phyloP scores from a whole-genome alignment of 2,888 invertebrate genomes.

The Bruchidius siliquastri region DNA sequence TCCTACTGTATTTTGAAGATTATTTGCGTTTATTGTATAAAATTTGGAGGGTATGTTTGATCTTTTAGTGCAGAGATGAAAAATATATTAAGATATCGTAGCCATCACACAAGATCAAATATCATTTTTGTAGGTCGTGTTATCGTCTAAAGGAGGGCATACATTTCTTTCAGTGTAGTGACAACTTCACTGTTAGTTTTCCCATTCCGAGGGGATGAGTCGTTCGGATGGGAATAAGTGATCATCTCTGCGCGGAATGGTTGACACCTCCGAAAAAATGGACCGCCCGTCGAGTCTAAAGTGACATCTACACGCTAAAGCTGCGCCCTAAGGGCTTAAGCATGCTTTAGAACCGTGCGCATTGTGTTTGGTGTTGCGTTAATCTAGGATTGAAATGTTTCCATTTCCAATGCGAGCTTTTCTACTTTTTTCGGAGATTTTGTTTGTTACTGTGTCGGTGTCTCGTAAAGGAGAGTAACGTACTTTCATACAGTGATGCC shows the following conservation, averaged over 20 bases:
- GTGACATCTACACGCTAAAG: constrained; percentile 41
- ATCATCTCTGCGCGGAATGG: constrained; percentile 32
- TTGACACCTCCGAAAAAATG: constrained; percentile 39
- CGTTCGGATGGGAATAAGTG: constrained; percentile 38
- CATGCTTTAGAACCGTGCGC: constrained; percentile 24
- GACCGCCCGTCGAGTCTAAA: constrained; percentile 38
- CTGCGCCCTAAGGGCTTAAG: constrained; percentile 36
- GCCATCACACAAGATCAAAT: too few relatives aligned
- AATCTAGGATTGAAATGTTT: background rate
- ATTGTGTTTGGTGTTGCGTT: background rate
- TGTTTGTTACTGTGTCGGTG: background rate
- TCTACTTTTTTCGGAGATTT: constrained; percentile 2
- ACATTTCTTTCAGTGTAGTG: background rate
- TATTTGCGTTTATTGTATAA: too few relatives aligned
- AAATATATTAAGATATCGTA: too few relatives aligned
- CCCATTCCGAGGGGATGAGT: constrained; percentile 18
- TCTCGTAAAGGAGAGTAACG: too few relatives aligned
- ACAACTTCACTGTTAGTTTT: constrained; percentile 2
- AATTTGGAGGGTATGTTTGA: too few relatives aligned
- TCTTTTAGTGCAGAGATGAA: too few relatives aligned
- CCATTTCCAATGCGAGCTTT: background rate
- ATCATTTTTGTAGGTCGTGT: too few relatives aligned
- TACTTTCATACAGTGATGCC: too few relatives aligned
- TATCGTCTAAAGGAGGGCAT: too few relatives aligned
- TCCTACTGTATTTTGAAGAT: too few relatives aligned